Conservation (phyloP, 2,113 vertebrate species). For the Phocoena sinus region DNA sequence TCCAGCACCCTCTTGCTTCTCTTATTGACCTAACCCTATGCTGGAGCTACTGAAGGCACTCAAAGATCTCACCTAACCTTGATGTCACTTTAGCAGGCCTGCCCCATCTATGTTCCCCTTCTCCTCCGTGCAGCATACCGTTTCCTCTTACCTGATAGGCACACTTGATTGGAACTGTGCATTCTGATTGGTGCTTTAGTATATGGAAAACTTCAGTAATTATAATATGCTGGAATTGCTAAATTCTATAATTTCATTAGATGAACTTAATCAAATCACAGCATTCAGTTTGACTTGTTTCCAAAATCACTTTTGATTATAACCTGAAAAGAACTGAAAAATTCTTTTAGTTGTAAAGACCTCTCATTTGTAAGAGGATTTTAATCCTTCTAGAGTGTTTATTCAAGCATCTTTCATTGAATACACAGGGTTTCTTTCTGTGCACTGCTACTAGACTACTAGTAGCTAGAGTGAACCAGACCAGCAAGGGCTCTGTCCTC, state of each 20-base stretch:
- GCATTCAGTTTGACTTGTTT: not conserved
- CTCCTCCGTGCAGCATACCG: not conserved
- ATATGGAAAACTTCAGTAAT: not conserved
- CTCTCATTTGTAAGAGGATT: not conserved
- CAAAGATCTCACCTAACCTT: not conserved
- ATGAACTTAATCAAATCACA: not conserved
- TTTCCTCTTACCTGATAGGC: not conserved
- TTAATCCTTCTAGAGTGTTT: not conserved
- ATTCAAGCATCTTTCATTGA: not conserved
- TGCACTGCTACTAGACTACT: not conserved
- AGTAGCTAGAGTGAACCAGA: not conserved
- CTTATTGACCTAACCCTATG: not conserved
- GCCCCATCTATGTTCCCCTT: not conserved
- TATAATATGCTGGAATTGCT: not conserved
- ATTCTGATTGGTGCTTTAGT: not conserved
- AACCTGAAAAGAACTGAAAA: not conserved
- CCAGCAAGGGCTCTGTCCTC: not conserved
- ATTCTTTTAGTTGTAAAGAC: not conserved
- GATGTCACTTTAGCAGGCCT: not conserved
- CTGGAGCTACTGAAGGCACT: not conserved
- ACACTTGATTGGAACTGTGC: not conserved
- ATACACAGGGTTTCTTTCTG: not conserved
- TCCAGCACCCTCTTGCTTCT: not conserved
- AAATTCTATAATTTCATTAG: conserved; percentile 7
- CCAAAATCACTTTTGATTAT: not conserved